phyloP scores from a whole-genome alignment of 2,888 invertebrate genomes.

The Aporophyla lueneburgensis region DNA sequence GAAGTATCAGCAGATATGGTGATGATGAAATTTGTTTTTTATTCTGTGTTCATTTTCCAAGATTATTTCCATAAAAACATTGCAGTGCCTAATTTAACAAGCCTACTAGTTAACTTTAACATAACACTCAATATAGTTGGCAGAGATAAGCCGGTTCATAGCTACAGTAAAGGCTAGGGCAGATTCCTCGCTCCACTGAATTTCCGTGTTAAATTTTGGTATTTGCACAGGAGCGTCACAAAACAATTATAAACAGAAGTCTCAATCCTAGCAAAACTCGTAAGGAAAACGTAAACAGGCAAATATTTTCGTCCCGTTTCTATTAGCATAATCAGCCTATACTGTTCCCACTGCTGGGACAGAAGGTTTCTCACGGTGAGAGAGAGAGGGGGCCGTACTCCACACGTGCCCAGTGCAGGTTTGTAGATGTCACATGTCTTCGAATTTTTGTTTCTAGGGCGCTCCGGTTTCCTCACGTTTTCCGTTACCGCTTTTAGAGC shows the following conservation, averaged over 20 bases:
- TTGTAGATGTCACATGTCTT: no score
- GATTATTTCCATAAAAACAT: not conserved
- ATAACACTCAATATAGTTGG: slow-evolving; percentile 50
- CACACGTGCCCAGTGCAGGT: no score
- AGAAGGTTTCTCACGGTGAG: no score
- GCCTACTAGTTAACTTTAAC: not conserved
- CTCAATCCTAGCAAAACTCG: not conserved
- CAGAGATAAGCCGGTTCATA: slow-evolving; percentile 56
- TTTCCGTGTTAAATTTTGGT: slow-evolving; percentile 69
- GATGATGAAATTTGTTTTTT: not conserved
- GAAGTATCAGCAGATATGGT: not conserved
- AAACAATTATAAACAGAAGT: not conserved
- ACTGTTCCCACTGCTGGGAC: no score
- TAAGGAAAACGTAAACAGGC: no score
- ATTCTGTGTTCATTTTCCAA: not conserved
- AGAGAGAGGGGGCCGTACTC: no score
- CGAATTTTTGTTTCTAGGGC: no score
- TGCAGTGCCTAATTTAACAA: not conserved
- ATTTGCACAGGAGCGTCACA: slow-evolving; percentile 53
- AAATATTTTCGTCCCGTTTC: no score
- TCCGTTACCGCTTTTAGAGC: no score
- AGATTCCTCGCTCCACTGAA: slow-evolving; percentile 65
- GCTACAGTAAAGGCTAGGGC: slow-evolving; percentile 45
- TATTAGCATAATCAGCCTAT: no score
- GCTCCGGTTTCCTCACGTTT: no score